A percentile compares a stretch with the other conserved stretches of the same genome.
Conservation (phyloP, 2,113 vertebrate genomes). For the Oceanites oceanicus region DNA sequence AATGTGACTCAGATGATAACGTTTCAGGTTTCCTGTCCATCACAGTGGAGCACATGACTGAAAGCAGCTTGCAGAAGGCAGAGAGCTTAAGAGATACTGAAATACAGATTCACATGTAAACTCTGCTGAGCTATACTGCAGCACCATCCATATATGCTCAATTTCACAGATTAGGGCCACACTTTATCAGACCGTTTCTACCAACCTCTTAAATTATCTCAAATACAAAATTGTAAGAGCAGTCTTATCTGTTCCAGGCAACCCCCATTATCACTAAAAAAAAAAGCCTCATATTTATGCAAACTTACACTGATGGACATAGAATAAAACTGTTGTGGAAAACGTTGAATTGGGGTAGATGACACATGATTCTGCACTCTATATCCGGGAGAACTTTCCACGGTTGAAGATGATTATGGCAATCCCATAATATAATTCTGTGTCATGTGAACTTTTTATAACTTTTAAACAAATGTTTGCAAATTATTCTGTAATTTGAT, state of each 20-base stretch:
- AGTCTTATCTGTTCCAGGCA: not conserved
- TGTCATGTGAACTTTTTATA: not conserved
- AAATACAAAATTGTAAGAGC: not conserved
- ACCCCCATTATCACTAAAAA: not conserved
- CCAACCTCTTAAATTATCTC: not conserved
- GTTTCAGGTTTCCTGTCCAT: not conserved
- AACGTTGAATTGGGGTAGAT: not conserved
- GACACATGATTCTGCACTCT: not conserved
- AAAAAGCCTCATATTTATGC: not conserved
- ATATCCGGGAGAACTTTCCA: not conserved
- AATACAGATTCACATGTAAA: not conserved
- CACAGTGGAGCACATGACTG: not conserved
- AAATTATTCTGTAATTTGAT: not conserved
- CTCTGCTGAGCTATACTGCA: not conserved
- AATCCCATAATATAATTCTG: not conserved
- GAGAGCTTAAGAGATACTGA: not conserved
- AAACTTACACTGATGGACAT: not conserved
- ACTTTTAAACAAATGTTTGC: not conserved
- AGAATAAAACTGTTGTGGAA: not conserved
- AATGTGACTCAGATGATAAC: accelerated
- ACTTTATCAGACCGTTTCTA: not conserved
- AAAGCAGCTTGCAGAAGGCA: not conserved
- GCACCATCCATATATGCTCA: not conserved
- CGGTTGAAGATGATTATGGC: not conserved
- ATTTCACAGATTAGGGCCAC: not conserved